Conservation (phyloP, 92 coral and sea anemone genomes). For the Meandrina meandrites region DNA sequence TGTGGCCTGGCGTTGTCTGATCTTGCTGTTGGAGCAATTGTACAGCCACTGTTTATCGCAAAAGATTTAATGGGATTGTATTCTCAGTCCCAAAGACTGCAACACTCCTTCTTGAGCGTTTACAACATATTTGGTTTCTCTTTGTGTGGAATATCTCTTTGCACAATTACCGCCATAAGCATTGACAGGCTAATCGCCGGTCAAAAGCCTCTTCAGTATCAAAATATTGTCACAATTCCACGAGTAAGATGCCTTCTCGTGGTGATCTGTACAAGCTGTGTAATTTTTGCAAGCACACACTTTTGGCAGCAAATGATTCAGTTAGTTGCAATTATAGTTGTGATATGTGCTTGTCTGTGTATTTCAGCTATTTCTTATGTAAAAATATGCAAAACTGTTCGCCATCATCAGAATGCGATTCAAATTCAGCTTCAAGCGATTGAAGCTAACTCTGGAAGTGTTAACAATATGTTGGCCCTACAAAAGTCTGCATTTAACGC, state of each 20-base stretch:
- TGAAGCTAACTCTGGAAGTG: background rate
- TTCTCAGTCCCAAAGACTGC: background rate
- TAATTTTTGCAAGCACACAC: background rate
- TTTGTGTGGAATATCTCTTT: constrained; percentile 17
- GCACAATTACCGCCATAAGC: background rate
- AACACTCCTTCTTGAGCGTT: background rate
- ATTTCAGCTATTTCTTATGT: constrained; percentile 9
- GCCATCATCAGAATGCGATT: constrained; percentile 12
- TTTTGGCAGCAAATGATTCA: background rate
- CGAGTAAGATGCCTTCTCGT: background rate
- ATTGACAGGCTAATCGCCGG: background rate
- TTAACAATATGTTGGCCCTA: background rate
- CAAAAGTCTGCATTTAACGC: constrained; percentile 9
- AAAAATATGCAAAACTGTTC: constrained; percentile 4
- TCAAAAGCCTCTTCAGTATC: background rate
- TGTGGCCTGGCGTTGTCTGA: constrained; percentile 14
- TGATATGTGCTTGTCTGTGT: background rate
- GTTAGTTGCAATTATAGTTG: background rate
- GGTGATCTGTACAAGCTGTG: background rate
- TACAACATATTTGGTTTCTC: background rate
- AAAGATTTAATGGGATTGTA: background rate
- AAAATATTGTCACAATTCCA: background rate
- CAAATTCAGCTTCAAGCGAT: background rate
- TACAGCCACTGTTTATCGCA: constrained; percentile 15
- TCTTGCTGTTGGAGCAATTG: constrained; percentile 11